Base-by-base conservation (phyloP, 2,113 vertebrate genomes). In the Raja brachyura region DNA sequence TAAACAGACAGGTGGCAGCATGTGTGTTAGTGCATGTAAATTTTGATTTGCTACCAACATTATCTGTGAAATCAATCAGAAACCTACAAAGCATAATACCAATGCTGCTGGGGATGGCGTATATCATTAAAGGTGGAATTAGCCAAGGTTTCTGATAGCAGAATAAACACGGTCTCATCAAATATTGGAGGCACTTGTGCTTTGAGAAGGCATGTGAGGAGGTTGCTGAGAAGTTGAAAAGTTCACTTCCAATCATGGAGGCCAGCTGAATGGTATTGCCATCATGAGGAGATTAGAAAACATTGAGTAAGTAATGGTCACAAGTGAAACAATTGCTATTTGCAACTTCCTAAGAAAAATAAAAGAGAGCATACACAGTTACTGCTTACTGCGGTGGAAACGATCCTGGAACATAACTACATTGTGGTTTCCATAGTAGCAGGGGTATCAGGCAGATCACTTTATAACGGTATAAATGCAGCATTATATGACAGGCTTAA, bases 381-480 rank as follows among this genome's bases (percentile, higher is more conserved):
- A 66, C 83, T 88, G 83, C 83, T 88, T 88, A 33, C 83, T 88
- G 59, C 25, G 61, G 14, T 88, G 59, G 28, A 88, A 88, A 31
- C 59, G 31, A n/a, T 63, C 28, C 25, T 88, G 83, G 28, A 88
- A 66, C 31, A 61, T 88, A 63, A 88, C 11, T 66, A 59, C 13
- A 88, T n/a, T 66, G 59, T 5, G 59, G 83, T 88, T 88, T 63
- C 59, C 59, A 88, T n/a, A 63, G 28, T 28, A 61, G 56, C 83
- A 33, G n/a, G 83, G 63, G 59, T 66, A 88, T 63, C 83, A 86
- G 83, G 56, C 83, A 86, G 83, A 88, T 88, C 59, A 88, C 13
- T 88, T 88, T 66, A 88, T 31, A 88, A 63, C 28, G 2, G 59
- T 66, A 88, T 31, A 88, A 88, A 14, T 33, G 59, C 59, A 88